phyloP scores from a whole-genome alignment of 1,140 invertebrate species.

The Ceratosolen fusciceps region DNA sequence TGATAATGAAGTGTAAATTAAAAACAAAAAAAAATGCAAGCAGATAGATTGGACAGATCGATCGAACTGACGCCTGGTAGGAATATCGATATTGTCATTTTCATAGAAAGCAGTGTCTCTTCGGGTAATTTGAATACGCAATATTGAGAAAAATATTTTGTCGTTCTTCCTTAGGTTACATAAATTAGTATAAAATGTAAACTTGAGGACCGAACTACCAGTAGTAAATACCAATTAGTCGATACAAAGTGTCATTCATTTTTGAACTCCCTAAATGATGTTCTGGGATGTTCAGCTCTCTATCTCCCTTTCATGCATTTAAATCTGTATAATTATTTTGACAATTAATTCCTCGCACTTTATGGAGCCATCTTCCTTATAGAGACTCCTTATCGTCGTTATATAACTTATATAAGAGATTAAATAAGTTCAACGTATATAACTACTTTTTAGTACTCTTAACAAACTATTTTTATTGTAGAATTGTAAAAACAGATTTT shows the following conservation, averaged over 20 bases:
- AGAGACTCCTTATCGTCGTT: neutral
- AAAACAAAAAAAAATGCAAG: too few species aligned
- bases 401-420: too few species aligned
- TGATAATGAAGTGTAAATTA: too few species aligned
- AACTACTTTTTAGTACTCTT: too few species aligned
- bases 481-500: too few species aligned
- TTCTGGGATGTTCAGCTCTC: conserved; percentile 26
- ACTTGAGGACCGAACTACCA: conserved; percentile 61
- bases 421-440: too few species aligned
- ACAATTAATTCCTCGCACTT: conserved; percentile 41
- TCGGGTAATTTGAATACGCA: too few species aligned
- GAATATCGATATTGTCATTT: too few species aligned
- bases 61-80: too few species aligned
- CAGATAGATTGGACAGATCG: too few species aligned
- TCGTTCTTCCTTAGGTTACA: conserved; percentile 53
- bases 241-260: conserved; percentile 65
- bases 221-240: too few species aligned
- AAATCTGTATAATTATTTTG: conserved; percentile 40
- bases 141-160: neutral
- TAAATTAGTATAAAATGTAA: conserved; percentile 61
- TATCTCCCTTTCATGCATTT: conserved; percentile 17
- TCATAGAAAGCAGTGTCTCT: neutral
- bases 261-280: conserved; percentile 61
- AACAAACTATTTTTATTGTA: too few species aligned
- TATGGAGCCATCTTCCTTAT: conserved; percentile 27